Conservation (phyloP, 2,888 invertebrate genomes). For the Rhagophthalmus giganteus region DNA sequence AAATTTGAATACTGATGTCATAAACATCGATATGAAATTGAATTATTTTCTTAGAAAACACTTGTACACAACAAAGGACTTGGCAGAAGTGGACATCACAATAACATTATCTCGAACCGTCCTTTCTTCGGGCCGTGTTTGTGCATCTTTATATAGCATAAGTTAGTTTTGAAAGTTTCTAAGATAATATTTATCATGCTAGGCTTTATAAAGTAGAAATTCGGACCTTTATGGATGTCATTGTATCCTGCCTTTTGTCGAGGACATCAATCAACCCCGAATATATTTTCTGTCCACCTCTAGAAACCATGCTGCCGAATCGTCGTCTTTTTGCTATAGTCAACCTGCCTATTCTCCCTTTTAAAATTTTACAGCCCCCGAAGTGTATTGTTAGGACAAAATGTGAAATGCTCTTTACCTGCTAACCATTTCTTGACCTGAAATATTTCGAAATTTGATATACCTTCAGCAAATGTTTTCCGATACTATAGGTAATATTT, state of each 20-base stretch:
- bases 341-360: slow-evolving; percentile 32
- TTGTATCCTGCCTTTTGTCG: slow-evolving; percentile 39
- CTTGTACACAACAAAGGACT: slow-evolving; percentile 38
- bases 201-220: slow-evolving; percentile 37
- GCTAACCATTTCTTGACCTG: not conserved
- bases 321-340: slow-evolving; percentile 16
- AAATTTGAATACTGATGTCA: slow-evolving; percentile 34
- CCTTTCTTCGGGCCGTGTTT: slow-evolving; percentile 45
- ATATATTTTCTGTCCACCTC: slow-evolving; percentile 31
- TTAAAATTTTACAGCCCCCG: slow-evolving; percentile 30
- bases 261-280: slow-evolving; percentile 39
- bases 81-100: slow-evolving; percentile 45
- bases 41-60: slow-evolving; percentile 41
- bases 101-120: slow-evolving; percentile 44
- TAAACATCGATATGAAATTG: slow-evolving; percentile 33
- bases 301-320: slow-evolving; percentile 7
- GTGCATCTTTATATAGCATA: slow-evolving; percentile 51
- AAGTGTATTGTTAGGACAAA: slow-evolving; percentile 23
- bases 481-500: too few relatives aligned
- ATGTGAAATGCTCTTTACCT: slow-evolving; percentile 15
- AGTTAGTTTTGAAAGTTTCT: slow-evolving; percentile 47
- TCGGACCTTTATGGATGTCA: slow-evolving; percentile 40
- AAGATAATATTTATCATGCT: slow-evolving; percentile 52
- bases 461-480: not conserved
- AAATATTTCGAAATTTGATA: slow-evolving; percentile 15